Conservation (phyloP, 2,888 invertebrate genomes). For the Synergus umbraculus region DNA sequence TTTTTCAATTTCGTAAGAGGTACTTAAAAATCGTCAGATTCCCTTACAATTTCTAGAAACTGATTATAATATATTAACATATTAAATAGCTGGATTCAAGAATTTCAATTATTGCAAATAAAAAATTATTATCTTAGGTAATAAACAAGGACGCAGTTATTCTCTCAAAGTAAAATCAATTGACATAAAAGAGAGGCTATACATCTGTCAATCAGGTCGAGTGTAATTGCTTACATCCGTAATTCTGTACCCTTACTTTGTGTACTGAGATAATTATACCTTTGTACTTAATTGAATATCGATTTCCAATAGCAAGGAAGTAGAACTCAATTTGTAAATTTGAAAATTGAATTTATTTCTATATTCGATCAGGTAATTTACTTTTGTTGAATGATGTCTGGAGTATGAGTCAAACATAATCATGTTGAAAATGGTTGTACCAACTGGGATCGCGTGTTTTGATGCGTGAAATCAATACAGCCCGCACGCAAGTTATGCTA, state of each 20-base stretch:
- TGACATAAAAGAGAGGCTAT: neutral
- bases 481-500: constrained; percentile 59
- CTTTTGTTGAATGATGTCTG: neutral
- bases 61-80: too few relatives aligned
- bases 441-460: constrained; percentile 55
- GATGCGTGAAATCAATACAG: constrained; percentile 64
- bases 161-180: neutral
- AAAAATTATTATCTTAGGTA: too few relatives aligned
- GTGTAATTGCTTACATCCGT: neutral
- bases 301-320: constrained; percentile 2
- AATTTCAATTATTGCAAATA: too few relatives aligned
- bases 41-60: too few relatives aligned
- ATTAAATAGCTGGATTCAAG: too few relatives aligned
- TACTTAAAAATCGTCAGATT: too few relatives aligned
- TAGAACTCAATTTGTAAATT: neutral
- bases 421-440: constrained; percentile 3
- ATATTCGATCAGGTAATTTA: neutral
- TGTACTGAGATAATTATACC: neutral
- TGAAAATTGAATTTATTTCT: neutral
- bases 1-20: too few relatives aligned
- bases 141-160: neutral
- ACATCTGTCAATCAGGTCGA: neutral
- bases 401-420: constrained; percentile 13
- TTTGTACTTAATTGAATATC: constrained; percentile 19
- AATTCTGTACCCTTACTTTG: neutral